Evolutionary conservation across 2,113 vertebrate species (phyloP).

Genomic region (Epinephelus cyanopodus): DNA sequence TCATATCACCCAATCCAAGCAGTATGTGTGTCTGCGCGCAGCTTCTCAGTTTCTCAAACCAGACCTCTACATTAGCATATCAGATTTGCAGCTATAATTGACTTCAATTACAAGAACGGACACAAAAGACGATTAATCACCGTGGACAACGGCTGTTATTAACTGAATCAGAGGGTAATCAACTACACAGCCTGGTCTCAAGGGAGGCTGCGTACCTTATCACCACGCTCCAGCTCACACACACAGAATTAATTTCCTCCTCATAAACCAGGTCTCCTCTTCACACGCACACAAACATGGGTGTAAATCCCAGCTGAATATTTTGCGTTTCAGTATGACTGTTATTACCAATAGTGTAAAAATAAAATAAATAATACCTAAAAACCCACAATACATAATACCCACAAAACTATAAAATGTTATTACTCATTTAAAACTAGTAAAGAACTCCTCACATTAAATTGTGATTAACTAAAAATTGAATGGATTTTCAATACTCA

Average conservation of each 20-base stretch:
- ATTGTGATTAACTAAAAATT: no score
- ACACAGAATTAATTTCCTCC: conserved; percentile 4
- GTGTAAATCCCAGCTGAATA: neutral
- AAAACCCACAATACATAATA: no score
- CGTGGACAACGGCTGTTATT: conserved; percentile 33
- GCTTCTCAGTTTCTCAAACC: neutral
- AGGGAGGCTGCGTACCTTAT: conserved; percentile 52
- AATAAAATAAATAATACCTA: neutral
- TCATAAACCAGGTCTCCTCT: neutral
- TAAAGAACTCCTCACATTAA: no score
- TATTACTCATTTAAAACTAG: neutral
- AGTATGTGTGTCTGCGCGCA: neutral
- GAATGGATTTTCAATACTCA: neutral
- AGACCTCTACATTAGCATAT: conserved; percentile 32
- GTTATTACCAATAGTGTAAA: neutral
- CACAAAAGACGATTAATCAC: conserved; percentile 60
- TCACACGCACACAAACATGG: neutral
- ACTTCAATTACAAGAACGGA: conserved; percentile 47
- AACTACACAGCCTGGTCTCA: conserved; percentile 30
- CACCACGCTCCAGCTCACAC: conserved; percentile 48
- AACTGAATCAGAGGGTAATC: conserved; percentile 52
- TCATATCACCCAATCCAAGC: neutral
- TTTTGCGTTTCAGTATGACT: neutral
- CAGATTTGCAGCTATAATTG: conserved; percentile 25
- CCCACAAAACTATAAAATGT: neutral